Base-by-base conservation (phyloP, 2,797 vertebrate species). In the Threskiornis aethiopicus region DNA sequence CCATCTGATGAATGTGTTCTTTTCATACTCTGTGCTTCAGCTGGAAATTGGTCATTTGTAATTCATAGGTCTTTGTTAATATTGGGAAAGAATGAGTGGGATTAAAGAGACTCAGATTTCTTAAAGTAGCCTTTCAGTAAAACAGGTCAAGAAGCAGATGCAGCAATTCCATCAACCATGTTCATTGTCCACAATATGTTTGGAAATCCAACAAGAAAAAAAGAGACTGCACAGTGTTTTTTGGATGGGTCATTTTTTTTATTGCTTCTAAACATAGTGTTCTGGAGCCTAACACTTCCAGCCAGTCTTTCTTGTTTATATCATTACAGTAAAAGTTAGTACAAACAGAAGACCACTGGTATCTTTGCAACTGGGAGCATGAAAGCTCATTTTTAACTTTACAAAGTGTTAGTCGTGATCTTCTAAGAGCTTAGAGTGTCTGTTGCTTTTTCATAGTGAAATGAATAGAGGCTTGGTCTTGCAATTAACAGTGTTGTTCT, bases 91-190 rank as follows among this genome's bases (percentile, higher is more conserved):
- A 78, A 84, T 33, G 62, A 84, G 29, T 42, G 31, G 16, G 42
- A 61, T 61, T 58, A 69, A 42, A 89, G 39, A 37, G 28, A 37
- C 20, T 46, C 19, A 33, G 62, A 21, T 39, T 26, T 64, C 42
- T 76, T 39, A 31, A 58, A 62, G n/a, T 31, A 90, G 31, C 51
- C 31, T 66, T 67, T 87, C 71, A 57, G 80, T 86, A 65, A 57
- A 84, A 64, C 79, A 94, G 79, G 87, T 95, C 87, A 95, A 80
- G 79, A 62, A 87, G 71, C 85, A 91, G 84, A 84, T 87, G 82
- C 37, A 64, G n/a, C 37, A 73, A 41, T 80, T 90, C 70, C 26
- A 55, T 46, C 46, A 67, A 19, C 51, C 35, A 41, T n/a, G 9
- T 37, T 78, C 28, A 17, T 73, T 83, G n/a, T 64, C 57, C 52